A percentile compares a stretch with the other conserved stretches of the same genome.
Conservation (phyloP, 2,797 vertebrate species). For the Neomorphus geoffroyi region DNA sequence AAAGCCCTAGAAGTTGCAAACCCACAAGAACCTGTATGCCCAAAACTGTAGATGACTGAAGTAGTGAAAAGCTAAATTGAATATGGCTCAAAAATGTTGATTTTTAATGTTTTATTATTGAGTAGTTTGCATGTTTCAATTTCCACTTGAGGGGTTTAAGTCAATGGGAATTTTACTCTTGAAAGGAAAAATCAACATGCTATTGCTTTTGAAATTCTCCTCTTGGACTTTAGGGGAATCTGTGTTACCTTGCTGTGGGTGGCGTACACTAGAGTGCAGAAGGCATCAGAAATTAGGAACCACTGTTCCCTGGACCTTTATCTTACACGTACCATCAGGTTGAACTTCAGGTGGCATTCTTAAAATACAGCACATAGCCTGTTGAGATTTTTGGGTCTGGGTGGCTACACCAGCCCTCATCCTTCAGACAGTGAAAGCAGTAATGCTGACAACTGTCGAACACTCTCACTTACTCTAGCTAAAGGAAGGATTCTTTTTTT, state of each 20-base stretch:
- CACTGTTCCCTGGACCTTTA: neutral
- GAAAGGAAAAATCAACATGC: neutral
- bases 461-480: too few species aligned
- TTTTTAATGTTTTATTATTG: neutral
- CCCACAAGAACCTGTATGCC: neutral
- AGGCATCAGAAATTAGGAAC: neutral
- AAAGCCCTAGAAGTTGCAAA: neutral
- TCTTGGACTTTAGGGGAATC: neutral
- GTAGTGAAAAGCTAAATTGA: neutral
- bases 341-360: neutral
- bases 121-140: neutral
- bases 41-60: neutral
- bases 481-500: too few species aligned
- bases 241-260: neutral
- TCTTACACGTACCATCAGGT: neutral
- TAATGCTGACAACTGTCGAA: too few species aligned
- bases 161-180: neutral
- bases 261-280: neutral
- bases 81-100: neutral
- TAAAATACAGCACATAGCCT: rapidly evolving
- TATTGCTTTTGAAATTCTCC: neutral
- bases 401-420: too few species aligned
- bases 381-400: too few species aligned
- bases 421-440: too few species aligned
- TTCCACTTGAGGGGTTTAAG: neutral